Evolutionary conservation across 2,888 invertebrate genomes (phyloP), one percentile per base, ranked within the genome.

Genomic region (Zygothrica quintamaculata): DNA sequence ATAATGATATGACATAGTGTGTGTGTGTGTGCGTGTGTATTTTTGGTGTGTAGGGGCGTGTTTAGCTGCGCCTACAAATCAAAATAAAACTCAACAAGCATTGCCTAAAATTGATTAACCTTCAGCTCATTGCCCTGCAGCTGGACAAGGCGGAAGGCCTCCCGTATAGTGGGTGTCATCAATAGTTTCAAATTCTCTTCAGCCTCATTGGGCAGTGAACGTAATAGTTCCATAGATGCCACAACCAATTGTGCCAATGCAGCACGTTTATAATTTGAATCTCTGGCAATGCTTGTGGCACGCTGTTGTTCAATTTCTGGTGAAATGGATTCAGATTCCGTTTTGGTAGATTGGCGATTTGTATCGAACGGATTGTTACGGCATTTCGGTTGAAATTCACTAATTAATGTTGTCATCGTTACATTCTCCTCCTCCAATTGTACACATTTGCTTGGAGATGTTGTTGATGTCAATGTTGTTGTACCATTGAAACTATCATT

Each of bases 191-290:
- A 69, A 76, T 91, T 91, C 74, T 93, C 93, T 84, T 93, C 93
- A 42, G 93, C 92, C 64, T 93, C 93, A 40, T 92, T 91, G 36
- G 94, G 92, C 81, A 95, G 92, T 4, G 94, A 93, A 16, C 94
- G 91, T 8, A 94, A 92, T 75, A 97, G 92, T 88, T 97, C 97
- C 88, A 98, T 93, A 70, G 96, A 95, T 15, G 96, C 96, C 89
- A 95, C 95, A 77, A 98, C 92, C 78, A 97, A 94, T 90, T 98
- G 97, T 22, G 96, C 95, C 92, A 97, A 94, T 13, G 97, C 96
- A 55, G 94, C 94, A 65, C 96, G 93, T 88, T 95, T 96, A 12
- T 97, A 96, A 87, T 97, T 97, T 51, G 95, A 94, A 89, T 98
- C 97, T 93, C 96, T 97, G 70, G 95, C 94, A 65, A 97, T 95